Evolutionary conservation across 1,140 invertebrate genomes (phyloP).

Genomic region (Zophobas morio): DNA sequence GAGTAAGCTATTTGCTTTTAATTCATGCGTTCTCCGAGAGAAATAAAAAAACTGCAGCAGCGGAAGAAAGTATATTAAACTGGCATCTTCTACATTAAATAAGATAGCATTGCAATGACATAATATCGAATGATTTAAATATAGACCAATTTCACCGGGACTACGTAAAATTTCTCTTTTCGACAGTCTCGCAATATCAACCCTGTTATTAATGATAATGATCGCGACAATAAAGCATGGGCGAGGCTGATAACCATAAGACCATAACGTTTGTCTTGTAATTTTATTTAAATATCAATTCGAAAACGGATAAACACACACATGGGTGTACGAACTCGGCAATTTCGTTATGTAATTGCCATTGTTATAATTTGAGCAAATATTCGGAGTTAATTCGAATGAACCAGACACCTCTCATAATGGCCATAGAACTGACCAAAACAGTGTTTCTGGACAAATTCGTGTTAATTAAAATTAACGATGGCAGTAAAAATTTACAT

Average conservation of each 20-base stretch:
- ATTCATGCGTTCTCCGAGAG: slow-evolving; percentile 5
- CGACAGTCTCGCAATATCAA: slow-evolving; percentile 4
- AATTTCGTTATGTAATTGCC: slow-evolving; percentile 16
- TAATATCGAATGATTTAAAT: slow-evolving; percentile 2
- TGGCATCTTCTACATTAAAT: slow-evolving; percentile 11
- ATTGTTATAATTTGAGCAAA: slow-evolving; percentile 19
- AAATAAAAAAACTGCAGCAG: neutral
- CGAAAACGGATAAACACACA: slow-evolving; percentile 3
- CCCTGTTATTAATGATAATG: slow-evolving; percentile 11
- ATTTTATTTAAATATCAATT: slow-evolving; percentile 40
- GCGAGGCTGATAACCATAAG: slow-evolving; percentile 2
- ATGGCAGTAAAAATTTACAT: neutral
- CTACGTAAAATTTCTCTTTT: slow-evolving; percentile 24
- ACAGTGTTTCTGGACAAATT: neutral
- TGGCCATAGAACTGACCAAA: neutral
- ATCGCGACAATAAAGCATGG: slow-evolving; percentile 16
- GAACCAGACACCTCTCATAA: slow-evolving; percentile 4
- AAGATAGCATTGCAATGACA: slow-evolving; percentile 14
- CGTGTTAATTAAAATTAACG: neutral
- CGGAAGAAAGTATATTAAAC: neutral
- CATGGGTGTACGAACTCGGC: slow-evolving; percentile 7
- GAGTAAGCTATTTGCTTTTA: slow-evolving; percentile 1
- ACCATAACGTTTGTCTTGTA: slow-evolving; percentile 23
- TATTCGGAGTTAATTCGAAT: neutral
- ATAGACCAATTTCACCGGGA: slow-evolving; percentile 9